Conservation (phyloP, 2,888 invertebrate genomes). For the Dermolepida albohirtum region DNA sequence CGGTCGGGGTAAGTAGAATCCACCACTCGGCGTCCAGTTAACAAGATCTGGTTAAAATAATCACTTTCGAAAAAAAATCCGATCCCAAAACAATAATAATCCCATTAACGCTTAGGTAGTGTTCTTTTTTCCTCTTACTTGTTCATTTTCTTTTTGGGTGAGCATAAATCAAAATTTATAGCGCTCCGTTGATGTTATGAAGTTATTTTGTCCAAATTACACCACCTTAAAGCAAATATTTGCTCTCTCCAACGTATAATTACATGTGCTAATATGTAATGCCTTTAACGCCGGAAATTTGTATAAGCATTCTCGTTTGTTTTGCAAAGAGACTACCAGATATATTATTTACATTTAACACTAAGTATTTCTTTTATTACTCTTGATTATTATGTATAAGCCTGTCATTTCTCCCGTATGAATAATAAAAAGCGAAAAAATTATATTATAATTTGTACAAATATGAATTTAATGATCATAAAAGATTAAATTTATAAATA, state of each 20-base stretch:
- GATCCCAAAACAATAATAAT: conserved; percentile 37
- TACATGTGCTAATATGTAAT: conserved; percentile 37
- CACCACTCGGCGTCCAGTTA: conserved; percentile 42
- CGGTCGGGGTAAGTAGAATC: conserved; percentile 45
- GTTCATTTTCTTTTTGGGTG: conserved; percentile 11
- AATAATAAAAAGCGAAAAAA: no score
- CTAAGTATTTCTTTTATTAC: no score
- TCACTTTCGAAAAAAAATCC: conserved; percentile 15
- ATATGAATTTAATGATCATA: no score
- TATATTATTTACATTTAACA: no score
- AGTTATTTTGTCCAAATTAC: conserved; percentile 41
- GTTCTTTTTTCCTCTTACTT: background rate
- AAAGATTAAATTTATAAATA: no score
- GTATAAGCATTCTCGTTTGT: no score
- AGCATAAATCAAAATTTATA: conserved; percentile 40
- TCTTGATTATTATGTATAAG: no score
- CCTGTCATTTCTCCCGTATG: no score
- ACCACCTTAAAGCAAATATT: conserved; percentile 40
- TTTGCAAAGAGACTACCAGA: no score
- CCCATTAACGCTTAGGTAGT: conserved; percentile 29
- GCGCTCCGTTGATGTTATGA: conserved; percentile 24
- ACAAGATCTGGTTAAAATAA: conserved; percentile 33
- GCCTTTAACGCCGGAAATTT: conserved; percentile 11
- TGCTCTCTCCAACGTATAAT: conserved; percentile 28
- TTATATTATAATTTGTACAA: no score